Percentiles rank a stretch among this genome's conserved stretches.
Evolutionary conservation across 2,113 vertebrate species (phyloP).

Genomic region (Nesoenas mayeri): DNA sequence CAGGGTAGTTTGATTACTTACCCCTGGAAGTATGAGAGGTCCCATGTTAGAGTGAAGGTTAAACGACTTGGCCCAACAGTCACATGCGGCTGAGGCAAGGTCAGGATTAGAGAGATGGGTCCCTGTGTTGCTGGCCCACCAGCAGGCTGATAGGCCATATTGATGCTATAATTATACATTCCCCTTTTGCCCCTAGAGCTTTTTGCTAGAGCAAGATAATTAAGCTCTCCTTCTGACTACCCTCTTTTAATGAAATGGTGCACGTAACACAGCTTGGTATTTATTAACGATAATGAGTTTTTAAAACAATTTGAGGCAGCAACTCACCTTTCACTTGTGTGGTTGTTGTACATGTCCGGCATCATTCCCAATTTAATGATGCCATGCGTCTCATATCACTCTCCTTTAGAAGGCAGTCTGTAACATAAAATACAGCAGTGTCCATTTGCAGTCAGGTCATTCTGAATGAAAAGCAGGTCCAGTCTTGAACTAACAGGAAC

Average conservation of each 20-base stretch:
- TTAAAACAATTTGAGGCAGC: slow-evolving; percentile 35
- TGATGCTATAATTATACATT: background rate
- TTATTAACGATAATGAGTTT: slow-evolving; percentile 47
- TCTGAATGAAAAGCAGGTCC: slow-evolving; percentile 17
- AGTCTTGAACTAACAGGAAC: background rate
- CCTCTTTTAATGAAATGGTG: slow-evolving; percentile 3
- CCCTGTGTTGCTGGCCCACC: rapidly evolving
- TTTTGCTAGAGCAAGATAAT: slow-evolving; percentile 22
- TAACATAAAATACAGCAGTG: background rate
- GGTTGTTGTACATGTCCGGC: background rate
- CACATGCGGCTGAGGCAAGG: background rate
- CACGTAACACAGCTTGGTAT: slow-evolving; percentile 25
- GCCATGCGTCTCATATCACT: background rate
- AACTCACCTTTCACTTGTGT: slow-evolving; percentile 44
- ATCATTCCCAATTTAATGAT: slow-evolving; percentile 7
- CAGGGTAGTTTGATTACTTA: background rate
- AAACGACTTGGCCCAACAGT: background rate
- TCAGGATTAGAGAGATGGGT: background rate
- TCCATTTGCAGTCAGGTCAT: background rate
- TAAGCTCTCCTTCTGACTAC: slow-evolving; percentile 29
- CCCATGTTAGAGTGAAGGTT: background rate
- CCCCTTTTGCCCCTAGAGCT: background rate
- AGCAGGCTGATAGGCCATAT: background rate
- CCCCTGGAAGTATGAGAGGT: background rate
- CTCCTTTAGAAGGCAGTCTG: background rate